Evolutionary conservation across 2,797 vertebrate genomes (phyloP), one percentile per base, ranked within the genome.

Genomic region (Chloroceryle amazona): DNA sequence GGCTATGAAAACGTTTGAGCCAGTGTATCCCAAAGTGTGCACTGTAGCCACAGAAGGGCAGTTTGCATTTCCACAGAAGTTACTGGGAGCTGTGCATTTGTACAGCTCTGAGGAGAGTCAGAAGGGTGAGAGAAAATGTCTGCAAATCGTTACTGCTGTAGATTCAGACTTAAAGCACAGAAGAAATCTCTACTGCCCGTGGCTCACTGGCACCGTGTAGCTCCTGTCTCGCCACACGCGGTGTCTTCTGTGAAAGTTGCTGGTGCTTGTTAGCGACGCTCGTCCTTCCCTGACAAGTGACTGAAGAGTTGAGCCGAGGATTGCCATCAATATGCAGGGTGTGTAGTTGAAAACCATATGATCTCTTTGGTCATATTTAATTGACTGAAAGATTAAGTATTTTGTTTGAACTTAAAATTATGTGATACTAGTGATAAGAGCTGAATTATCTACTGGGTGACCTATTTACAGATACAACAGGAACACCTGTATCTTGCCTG

Each of bases 101-200:
- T 42, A 6, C 39, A 70, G 49, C 46, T 26, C 47, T 2, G 60
- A 42, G 78, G 58, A 66, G 41, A 18, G 14, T 0, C 7, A 10
- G 20, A 8, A 51, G 41, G 29, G 16, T 15, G 22, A 49, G 55
- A 37, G 41, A 42, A 25, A 31, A 29, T 0, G 3, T 67, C 62
- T 75, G 29, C 49, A n/a, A n/a, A 31, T 22, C 13, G 0, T 35
- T 21, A 1, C 13, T 76, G 73, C 31, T 2, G 0, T 1, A 26
- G 29, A 15, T 37, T 22, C 15, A 0, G 44, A 6, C 31, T n/a
- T 67, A 29, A 23, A 60, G 28, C 79, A 57, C 13, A 33, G 47
- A 11, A n/a, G 66, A 13, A 29, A 28, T 35, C 5, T 17, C 3
- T 8, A 4, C 22, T 15, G 29, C 58, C 42, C 60, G 62, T 39